Percentiles rank a stretch among this genome's conserved stretches.
Evolutionary conservation across 2,113 vertebrate genomes (phyloP).

Genomic region (Phaethon lepturus): DNA sequence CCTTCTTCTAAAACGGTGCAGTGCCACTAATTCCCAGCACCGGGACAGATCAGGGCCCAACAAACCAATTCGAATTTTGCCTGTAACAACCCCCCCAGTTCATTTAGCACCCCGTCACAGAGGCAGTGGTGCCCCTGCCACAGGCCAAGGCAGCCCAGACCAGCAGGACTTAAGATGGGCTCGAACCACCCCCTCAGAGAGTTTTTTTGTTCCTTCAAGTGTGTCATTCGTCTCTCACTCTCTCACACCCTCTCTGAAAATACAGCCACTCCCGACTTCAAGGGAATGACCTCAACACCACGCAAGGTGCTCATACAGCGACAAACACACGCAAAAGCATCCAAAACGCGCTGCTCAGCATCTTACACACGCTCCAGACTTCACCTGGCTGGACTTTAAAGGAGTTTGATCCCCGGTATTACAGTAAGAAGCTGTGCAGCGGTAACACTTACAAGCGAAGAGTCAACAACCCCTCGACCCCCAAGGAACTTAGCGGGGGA

Average conservation of each 20-base stretch:
- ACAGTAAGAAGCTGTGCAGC: rapidly evolving
- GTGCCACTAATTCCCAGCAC: background rate
- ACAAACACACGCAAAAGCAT: background rate
- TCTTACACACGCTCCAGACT: rapidly evolving
- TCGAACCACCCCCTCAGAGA: rapidly evolving
- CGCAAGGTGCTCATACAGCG: rapidly evolving
- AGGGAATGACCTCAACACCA: background rate
- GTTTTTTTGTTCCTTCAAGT: background rate
- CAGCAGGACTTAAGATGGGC: background rate
- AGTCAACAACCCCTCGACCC: rapidly evolving
- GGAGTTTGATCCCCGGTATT: background rate
- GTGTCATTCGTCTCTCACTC: rapidly evolving
- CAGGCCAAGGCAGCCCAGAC: background rate
- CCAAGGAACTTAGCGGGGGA: background rate
- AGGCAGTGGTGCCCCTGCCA: rapidly evolving
- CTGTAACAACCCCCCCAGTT: no score
- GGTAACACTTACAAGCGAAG: background rate
- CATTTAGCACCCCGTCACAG: background rate
- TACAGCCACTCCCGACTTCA: background rate
- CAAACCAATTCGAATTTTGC: background rate
- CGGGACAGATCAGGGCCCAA: rapidly evolving
- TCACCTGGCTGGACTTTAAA: background rate
- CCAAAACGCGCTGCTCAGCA: background rate
- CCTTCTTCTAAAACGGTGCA: rapidly evolving
- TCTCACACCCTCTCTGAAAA: background rate